These are phyloP conservation scores for Drosophila gaucha DNA, from an alignment of 2,888 invertebrate species.

Conservation along the genomic window DNA sequence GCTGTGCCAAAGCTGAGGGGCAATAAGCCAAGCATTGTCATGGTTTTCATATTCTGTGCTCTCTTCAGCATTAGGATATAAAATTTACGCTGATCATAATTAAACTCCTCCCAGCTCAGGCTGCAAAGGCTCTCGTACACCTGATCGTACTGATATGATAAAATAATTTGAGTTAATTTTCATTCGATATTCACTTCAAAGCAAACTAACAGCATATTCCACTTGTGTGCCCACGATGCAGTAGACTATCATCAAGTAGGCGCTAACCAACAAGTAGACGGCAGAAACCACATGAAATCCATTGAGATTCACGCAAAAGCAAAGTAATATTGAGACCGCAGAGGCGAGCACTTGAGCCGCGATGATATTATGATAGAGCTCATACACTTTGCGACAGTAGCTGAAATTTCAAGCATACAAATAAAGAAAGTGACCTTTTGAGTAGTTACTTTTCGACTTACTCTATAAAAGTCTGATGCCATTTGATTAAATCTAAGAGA, in stretches of 20 bases:
- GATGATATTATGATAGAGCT: constrained; percentile 47
- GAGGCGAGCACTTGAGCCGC: constrained; percentile 53
- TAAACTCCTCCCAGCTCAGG: constrained; percentile 55
- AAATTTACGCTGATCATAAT: constrained; percentile 47
- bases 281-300: constrained; percentile 46
- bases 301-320: constrained; percentile 51
- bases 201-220: constrained; percentile 49
- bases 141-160: constrained; percentile 57
- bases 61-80: constrained; percentile 14
- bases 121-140: constrained; percentile 42
- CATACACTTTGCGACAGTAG: too few relatives aligned
- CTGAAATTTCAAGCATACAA: constrained; percentile 16
- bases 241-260: constrained; percentile 57
- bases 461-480: constrained; percentile 62
- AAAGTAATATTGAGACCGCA: constrained; percentile 46
- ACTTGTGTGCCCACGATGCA: constrained; percentile 61
- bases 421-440: too few relatives aligned
- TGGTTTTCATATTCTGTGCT: constrained; percentile 16
- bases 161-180: too few relatives aligned
- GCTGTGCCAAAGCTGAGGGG: constrained; percentile 26
- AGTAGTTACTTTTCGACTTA: constrained; percentile 10
- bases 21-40: constrained; percentile 2
- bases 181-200: too few relatives aligned
- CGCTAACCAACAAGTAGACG: constrained; percentile 47
- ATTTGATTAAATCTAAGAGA: constrained; percentile 53